Evolutionary conservation across 2,888 invertebrate species (phyloP), one percentile per base, ranked within the genome.

Genomic region (Acrobasis repandana): DNA sequence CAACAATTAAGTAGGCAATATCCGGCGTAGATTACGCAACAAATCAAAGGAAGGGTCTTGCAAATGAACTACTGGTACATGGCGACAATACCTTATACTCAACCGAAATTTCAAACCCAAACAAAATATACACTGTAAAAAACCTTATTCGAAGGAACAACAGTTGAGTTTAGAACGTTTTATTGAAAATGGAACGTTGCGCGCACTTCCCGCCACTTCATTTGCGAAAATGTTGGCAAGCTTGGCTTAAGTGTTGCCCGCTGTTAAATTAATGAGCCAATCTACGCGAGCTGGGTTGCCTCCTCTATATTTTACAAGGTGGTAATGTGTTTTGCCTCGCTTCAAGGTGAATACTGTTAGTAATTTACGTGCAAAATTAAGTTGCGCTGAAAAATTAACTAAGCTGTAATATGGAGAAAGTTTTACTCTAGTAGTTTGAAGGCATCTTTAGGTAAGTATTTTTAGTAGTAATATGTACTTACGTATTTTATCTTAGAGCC

Each of bases 221-320:
- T 91, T 90, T 89, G 82, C 83, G 87, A 85, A 81, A 89, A 89
- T 86, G 88, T 86, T 88, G 87, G 87, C 86, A 83, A 80, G 83
- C 81, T 85, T 84, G 82, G 88, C 88, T 88, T 90, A 90, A 91
- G 89, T 88, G 91, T 90, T 90, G 89, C 90, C 82, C 86, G 88
- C 84, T 90, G 90, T 90, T 88, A 91, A 92, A 91, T 90, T 90
- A 90, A 92, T 91, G 91, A 92, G 91, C 85, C 91, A 91, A 91
- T 92, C 89, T 90, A 78, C 73, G 79, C 76, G 79, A 77, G 79
- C 79, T 78, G 85, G 82, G 83, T 76, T 83, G 76, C 83, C 82
- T 83, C 86, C 86, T 85, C 82, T 81, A 88, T 90, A 90, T 87
- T 90, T 90, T 88, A 91, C 87, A 84, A 89, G 85, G 89, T 89